These are phyloP conservation scores for Palaemon carinicauda DNA, from an alignment of 1,140 invertebrate genomes.

Conservation along the genomic window DNA sequence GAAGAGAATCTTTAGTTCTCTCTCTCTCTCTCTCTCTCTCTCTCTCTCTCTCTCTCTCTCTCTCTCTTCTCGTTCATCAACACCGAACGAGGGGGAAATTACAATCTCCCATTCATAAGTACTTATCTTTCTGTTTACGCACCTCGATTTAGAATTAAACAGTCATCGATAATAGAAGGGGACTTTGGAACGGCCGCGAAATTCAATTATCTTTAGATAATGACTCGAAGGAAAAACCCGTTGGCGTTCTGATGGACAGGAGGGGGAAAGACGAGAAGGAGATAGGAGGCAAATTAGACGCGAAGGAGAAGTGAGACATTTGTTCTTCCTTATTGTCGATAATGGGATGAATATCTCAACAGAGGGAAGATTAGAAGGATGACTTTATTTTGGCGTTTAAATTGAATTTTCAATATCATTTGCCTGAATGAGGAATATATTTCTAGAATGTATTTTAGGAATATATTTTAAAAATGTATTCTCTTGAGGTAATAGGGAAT, in stretches of 20 bases:
- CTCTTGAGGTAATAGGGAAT: no score
- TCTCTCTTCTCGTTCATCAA: neutral
- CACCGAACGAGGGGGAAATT: neutral
- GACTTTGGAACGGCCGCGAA: no score
- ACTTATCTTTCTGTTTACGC: neutral
- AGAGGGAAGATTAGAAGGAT: no score
- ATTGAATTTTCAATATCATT: no score
- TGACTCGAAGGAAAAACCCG: neutral
- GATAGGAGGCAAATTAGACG: neutral
- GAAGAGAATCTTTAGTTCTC: no score
- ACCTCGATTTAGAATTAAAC: no score
- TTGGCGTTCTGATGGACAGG: neutral
- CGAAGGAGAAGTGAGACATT: neutral
- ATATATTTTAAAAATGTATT: neutral
- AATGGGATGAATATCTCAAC: no score
- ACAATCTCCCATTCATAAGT: neutral
- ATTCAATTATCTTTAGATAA: neutral
- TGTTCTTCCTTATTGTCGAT: no score
- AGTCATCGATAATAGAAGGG: no score
- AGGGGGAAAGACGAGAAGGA: neutral
- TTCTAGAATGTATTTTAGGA: no score
- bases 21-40: conserved; percentile 4
- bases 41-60: conserved; percentile 5
- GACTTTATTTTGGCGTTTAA: no score
- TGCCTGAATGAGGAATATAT: no score